Evolutionary conservation across 2,888 invertebrate species (phyloP).

Genomic region (Aspidiotus destructor): DNA sequence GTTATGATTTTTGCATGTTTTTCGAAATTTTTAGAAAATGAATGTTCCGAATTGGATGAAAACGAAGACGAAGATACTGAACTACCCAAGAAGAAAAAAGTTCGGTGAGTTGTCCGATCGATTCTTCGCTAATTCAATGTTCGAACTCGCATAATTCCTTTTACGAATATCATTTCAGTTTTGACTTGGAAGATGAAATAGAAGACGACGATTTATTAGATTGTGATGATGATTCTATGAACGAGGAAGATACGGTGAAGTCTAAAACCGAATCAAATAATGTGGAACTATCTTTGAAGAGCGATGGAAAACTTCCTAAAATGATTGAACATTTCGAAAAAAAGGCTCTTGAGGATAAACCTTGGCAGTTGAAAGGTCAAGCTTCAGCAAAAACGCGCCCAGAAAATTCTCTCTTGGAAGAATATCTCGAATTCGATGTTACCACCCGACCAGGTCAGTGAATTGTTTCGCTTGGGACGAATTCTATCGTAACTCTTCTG

Average conservation of each 20-base stretch:
- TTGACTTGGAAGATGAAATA: no score
- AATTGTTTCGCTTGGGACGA: not conserved
- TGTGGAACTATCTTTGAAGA: no score
- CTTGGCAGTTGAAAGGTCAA: constrained; percentile 93
- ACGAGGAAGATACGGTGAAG: no score
- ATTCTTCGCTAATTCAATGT: not conserved
- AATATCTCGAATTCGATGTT: constrained; percentile 81
- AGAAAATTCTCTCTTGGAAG: constrained; percentile 84
- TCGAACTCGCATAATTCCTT: not conserved
- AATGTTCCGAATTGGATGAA: no score
- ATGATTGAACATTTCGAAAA: constrained; percentile 63
- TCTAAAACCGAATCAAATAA: no score
- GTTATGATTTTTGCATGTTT: no score
- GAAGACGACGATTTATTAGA: no score
- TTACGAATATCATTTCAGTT: not conserved
- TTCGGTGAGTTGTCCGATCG: not conserved
- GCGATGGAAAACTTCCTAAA: no score
- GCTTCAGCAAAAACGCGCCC: constrained; percentile 67
- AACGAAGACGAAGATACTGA: constrained; percentile 35
- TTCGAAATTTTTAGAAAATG: constrained; percentile 35
- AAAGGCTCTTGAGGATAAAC: constrained; percentile 66
- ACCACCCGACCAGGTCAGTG: constrained; percentile 56
- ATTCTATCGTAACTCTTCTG: not conserved
- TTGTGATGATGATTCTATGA: no score
- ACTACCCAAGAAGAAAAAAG: constrained; percentile 38